phyloP scores from a whole-genome alignment of 2,888 invertebrate genomes.

The Kryphioiulus occultus region DNA sequence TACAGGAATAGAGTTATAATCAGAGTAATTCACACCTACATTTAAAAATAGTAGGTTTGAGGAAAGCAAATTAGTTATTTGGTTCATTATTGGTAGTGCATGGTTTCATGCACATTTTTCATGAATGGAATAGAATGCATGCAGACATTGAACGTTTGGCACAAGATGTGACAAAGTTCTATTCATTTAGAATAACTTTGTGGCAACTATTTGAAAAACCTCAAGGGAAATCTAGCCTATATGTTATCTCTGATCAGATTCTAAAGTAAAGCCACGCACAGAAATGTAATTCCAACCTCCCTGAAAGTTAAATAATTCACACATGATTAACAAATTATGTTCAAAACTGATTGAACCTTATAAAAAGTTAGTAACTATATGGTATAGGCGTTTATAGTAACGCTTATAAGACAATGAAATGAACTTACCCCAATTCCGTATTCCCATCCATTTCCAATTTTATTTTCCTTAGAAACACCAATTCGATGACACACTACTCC shows the following conservation, averaged over 20 bases:
- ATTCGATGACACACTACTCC: constrained; percentile 55
- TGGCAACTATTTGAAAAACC: background rate
- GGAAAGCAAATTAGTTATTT: background rate
- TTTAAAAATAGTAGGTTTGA: background rate
- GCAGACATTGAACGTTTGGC: background rate
- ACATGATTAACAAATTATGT: background rate
- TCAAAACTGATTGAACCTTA: background rate
- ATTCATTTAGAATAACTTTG: background rate
- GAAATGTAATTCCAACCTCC: constrained; percentile 53
- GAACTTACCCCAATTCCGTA: constrained; percentile 53
- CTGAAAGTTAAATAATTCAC: constrained; percentile 44
- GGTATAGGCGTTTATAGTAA: too few species aligned
- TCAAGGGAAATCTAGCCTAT: background rate
- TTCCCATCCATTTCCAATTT: constrained; percentile 56
- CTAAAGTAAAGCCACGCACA: constrained; percentile 44
- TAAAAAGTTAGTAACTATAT: too few species aligned
- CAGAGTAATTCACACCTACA: background rate
- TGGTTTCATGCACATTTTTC: background rate
- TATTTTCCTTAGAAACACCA: constrained; percentile 55
- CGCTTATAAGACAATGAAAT: background rate
- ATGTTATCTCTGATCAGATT: background rate
- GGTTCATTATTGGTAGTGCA: background rate
- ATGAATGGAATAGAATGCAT: background rate
- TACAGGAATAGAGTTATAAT: too few species aligned
- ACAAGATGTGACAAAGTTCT: background rate